Evolutionary conservation across 2,113 vertebrate genomes (phyloP), one percentile per base, ranked within the genome.

Genomic region (Pipra filicauda): DNA sequence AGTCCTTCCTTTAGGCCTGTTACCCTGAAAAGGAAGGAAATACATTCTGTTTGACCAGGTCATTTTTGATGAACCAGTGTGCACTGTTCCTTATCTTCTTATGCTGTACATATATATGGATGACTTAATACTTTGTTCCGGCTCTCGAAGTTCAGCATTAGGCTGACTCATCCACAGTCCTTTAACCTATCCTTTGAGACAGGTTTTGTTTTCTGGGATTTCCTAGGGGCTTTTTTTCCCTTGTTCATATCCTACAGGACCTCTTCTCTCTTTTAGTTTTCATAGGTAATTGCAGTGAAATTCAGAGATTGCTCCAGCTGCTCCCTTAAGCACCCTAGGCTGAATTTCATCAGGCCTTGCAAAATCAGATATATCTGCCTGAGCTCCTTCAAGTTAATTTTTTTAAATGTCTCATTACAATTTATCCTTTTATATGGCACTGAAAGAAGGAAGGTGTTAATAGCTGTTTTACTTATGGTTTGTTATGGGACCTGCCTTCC

Each of bases 401-500:
- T 84, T 5, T 48, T 59, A 48, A 74, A 46, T 9, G 6, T 71
- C 55, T 78, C 43, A 13, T 91, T 86, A 30, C 23, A 59, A 27
- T 75, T 85, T 61, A 28, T 82, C 37, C 69, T 75, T 81, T 35
- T 44, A 12, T 44, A n/a, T 44, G 10, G 18, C 15, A 41, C 27
- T 43, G 57, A 35, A 87, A 89, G 9, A 89, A 64, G 35, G 24
- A 65, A 70, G 22, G 8, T 22, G 11, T 48, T 69, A 51, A 35
- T 69, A 28, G 11, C 61, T 44, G 20, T 39, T 71, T 91, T 91
- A 52, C 11, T 13, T n/a, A 21, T 62, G 28, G 46, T 39, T 86
- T 0, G 0, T n/a, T 2, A 1, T 54, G 18, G 14, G 28, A 77
- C 23, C 33, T 73, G 9, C 24, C 37, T 92, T 72, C 19, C 15